Conservation (phyloP, 2,797 vertebrate species). For the Avahi laniger region DNA sequence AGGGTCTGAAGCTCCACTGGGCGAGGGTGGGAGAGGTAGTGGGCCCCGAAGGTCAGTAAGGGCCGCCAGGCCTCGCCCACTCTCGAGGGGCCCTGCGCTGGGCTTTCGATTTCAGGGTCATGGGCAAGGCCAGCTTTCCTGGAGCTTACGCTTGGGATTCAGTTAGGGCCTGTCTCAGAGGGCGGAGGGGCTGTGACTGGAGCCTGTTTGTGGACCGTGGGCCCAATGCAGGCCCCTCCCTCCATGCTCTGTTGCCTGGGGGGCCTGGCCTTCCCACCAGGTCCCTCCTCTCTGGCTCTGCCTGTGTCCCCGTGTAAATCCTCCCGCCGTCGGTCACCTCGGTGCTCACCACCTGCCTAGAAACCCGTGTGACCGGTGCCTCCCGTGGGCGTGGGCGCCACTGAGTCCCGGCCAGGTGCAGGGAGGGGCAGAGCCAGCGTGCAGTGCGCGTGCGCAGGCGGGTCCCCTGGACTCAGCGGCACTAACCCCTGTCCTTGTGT, state of each 20-base stretch:
- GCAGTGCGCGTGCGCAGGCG: too few relatives aligned
- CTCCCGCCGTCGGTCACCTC: background rate
- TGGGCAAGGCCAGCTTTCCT: background rate
- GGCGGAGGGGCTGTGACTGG: background rate
- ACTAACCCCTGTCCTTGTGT: conserved; percentile 61
- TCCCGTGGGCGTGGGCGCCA: fast-evolving
- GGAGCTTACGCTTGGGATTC: background rate
- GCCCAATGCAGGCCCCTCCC: background rate
- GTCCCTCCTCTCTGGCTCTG: background rate
- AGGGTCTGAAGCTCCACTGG: background rate
- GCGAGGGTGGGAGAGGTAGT: fast-evolving
- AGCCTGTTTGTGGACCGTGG: background rate
- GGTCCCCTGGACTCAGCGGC: fast-evolving
- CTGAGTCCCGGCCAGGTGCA: background rate
- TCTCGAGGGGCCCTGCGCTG: background rate
- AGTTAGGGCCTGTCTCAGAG: background rate
- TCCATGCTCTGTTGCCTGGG: background rate
- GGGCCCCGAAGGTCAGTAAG: too few relatives aligned
- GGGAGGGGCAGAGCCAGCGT: background rate
- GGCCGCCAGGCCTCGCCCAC: background rate
- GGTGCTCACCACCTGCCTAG: background rate
- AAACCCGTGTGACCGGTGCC: too few relatives aligned
- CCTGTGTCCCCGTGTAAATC: fast-evolving
- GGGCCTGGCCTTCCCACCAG: background rate
- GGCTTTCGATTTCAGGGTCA: background rate